phyloP scores from a whole-genome alignment of 2,113 vertebrate genomes.

The Reinhardtius hippoglossoides region DNA sequence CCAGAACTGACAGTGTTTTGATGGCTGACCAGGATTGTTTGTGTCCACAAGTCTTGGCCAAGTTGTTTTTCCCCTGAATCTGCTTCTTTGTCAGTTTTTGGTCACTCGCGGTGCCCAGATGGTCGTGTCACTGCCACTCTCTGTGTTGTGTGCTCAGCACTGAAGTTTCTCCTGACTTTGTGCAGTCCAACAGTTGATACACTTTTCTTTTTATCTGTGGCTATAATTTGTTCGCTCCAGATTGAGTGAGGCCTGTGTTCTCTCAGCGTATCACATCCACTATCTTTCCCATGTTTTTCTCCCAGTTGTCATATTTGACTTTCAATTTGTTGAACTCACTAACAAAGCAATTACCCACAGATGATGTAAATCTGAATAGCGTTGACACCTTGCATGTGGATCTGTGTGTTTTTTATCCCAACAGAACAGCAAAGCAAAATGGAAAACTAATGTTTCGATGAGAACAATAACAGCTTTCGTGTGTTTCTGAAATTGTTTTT shows the following conservation, averaged over 20 bases:
- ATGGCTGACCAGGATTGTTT: neutral
- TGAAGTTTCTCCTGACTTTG: neutral
- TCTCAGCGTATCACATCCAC: neutral
- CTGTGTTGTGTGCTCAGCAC: neutral
- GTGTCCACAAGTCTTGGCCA: slow-evolving; percentile 2
- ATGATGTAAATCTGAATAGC: slow-evolving; percentile 5
- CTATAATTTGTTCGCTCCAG: neutral
- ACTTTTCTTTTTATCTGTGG: neutral
- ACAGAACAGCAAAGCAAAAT: neutral
- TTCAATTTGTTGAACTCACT: neutral
- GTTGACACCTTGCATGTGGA: slow-evolving; percentile 4
- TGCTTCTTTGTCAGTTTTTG: neutral
- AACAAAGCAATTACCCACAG: neutral
- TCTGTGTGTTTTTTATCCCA: slow-evolving; percentile 13
- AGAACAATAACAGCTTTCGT: slow-evolving; percentile 10
- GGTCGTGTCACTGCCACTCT: neutral
- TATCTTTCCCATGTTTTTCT: neutral
- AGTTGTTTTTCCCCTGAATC: neutral
- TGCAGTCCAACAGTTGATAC: neutral
- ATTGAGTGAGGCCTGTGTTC: neutral
- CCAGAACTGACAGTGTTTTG: neutral
- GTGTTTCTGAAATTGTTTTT: slow-evolving; percentile 1
- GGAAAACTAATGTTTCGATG: neutral
- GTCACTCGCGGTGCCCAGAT: neutral
- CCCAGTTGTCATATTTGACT: neutral